These are phyloP conservation scores for Enoplosus armatus DNA, from an alignment of 2,797 vertebrate species.

Conservation along the genomic window DNA sequence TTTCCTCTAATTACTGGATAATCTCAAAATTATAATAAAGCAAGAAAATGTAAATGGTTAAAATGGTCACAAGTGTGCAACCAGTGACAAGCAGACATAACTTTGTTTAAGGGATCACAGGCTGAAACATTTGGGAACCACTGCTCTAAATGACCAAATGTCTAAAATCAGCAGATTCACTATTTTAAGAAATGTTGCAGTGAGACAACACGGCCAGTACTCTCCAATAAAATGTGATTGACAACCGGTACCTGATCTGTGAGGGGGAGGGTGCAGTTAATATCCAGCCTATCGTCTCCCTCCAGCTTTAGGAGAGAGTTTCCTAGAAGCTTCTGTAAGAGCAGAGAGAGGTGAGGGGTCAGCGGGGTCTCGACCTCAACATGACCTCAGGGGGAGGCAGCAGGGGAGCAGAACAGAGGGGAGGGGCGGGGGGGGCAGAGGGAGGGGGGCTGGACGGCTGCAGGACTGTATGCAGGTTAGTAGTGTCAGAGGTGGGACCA, in stretches of 20 bases:
- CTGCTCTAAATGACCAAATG: neutral
- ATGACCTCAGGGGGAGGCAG: slow-evolving; percentile 12
- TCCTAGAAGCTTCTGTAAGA: slow-evolving; percentile 93
- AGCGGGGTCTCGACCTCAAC: slow-evolving; percentile 34
- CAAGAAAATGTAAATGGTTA: too few relatives aligned
- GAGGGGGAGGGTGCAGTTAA: slow-evolving; percentile 98
- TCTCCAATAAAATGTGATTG: neutral
- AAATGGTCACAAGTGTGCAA: too few relatives aligned
- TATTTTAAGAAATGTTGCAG: neutral
- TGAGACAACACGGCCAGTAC: neutral
- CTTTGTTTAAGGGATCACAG: too few relatives aligned
- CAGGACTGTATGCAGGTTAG: slow-evolving; percentile 42
- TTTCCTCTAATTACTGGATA: too few relatives aligned
- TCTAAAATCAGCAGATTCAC: neutral
- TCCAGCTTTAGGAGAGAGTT: slow-evolving; percentile 98
- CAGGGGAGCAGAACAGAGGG: slow-evolving; percentile 30
- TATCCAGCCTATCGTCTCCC: slow-evolving; percentile 97
- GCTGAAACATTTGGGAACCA: too few relatives aligned
- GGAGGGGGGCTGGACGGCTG: slow-evolving; percentile 6
- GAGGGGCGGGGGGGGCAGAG: slow-evolving; percentile 28
- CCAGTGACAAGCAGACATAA: too few relatives aligned
- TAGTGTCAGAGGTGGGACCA: slow-evolving; percentile 58
- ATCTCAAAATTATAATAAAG: too few relatives aligned
- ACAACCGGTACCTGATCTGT: slow-evolving; percentile 92
- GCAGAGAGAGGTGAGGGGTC: slow-evolving; percentile 43